These are phyloP conservation scores for Drosophila neotestacea DNA, from an alignment of 2,888 invertebrate genomes.

Conservation along the genomic window DNA sequence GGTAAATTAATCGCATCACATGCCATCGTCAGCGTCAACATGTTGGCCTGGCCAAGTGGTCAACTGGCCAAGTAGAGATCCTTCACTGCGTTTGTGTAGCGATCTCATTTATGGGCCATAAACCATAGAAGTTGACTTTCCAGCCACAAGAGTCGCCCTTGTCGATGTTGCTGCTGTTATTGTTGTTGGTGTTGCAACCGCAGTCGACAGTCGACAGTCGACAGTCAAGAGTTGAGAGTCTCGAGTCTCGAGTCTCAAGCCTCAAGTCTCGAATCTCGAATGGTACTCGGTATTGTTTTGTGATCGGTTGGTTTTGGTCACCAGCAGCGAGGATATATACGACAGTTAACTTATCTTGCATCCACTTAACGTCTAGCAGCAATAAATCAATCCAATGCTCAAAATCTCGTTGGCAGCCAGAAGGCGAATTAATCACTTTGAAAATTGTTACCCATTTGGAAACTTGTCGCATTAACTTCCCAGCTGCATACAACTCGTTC, in stretches of 20 bases:
- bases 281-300: slow-evolving; percentile 54
- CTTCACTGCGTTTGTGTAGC: slow-evolving; percentile 64
- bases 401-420: slow-evolving; percentile 75
- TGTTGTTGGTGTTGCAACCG: slow-evolving; percentile 18
- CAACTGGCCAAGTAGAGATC: slow-evolving; percentile 51
- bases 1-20: slow-evolving; percentile 73
- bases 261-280: slow-evolving; percentile 1
- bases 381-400: slow-evolving; percentile 82
- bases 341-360: slow-evolving; percentile 82
- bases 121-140: slow-evolving; percentile 62
- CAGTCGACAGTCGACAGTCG: slow-evolving; percentile 26
- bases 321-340: slow-evolving; percentile 77
- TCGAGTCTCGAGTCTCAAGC: not conserved
- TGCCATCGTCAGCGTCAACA: slow-evolving; percentile 28
- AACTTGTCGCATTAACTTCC: slow-evolving; percentile 79
- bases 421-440: slow-evolving; percentile 82
- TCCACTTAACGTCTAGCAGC: slow-evolving; percentile 82
- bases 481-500: slow-evolving; percentile 62
- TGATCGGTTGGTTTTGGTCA: slow-evolving; percentile 62
- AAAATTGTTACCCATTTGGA: slow-evolving; percentile 80
- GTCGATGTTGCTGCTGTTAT: slow-evolving; percentile 2
- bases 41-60: slow-evolving; percentile 8
- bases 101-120: slow-evolving; percentile 78
- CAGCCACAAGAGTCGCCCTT: slow-evolving; percentile 27
- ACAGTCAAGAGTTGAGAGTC: slow-evolving; percentile 20